Percentiles rank a stretch among this genome's conserved stretches.
Conservation (phyloP, 2,113 vertebrate species). For the Melanerpes aurifrons region DNA sequence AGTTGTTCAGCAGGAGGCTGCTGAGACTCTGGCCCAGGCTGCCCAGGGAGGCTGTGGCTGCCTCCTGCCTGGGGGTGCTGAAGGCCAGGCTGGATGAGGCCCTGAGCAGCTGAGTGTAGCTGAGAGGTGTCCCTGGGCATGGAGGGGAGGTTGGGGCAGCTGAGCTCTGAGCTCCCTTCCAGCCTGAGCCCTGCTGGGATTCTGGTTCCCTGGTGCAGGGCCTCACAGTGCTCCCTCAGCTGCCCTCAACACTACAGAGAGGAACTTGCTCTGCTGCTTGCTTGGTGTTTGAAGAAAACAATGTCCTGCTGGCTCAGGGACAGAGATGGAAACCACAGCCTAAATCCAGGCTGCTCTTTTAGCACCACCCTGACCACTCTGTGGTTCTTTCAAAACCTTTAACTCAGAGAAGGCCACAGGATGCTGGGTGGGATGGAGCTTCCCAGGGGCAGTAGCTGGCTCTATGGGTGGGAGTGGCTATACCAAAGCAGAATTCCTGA, state of each 20-base stretch:
- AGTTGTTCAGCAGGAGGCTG: no score
- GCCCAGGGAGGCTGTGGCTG: no score
- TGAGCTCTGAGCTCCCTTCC: no score
- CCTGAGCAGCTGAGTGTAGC: no score
- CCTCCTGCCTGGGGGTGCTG: no score
- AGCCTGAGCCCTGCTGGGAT: no score
- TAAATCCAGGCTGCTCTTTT: constrained; percentile 14
- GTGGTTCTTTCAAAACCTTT: constrained; percentile 35
- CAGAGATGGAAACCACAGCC: constrained; percentile 15
- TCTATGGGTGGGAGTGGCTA: background rate
- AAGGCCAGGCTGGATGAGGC: no score
- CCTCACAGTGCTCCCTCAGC: background rate
- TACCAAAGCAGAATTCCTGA: constrained; percentile 37
- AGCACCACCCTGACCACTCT: constrained; percentile 5
- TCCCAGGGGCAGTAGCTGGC: background rate
- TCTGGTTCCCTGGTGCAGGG: background rate
- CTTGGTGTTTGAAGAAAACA: constrained; percentile 7
- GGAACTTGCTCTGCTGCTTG: background rate
- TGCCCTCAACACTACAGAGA: background rate
- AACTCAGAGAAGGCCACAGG: background rate
- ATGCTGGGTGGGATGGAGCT: background rate
- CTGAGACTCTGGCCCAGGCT: no score
- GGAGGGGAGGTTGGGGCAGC: no score
- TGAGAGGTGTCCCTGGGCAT: no score
- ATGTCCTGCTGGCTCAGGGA: background rate